A percentile compares a stretch with the other conserved stretches of the same genome.
Conservation (phyloP, 30 jellyfish, hydroid and myxozoan genomes). For the Mastigias papua region DNA sequence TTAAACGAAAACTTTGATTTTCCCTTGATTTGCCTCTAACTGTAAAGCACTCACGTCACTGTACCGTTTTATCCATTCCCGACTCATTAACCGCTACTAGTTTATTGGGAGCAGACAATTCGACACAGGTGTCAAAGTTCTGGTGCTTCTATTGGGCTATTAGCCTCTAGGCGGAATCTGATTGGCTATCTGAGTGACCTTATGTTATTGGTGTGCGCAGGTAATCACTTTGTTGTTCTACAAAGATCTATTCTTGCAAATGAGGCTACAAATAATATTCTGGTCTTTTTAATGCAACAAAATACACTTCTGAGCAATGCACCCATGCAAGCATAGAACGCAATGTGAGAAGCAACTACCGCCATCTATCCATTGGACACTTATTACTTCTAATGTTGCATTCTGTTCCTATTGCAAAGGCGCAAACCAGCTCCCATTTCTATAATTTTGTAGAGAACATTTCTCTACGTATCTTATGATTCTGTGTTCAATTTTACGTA, state of each 20-base stretch:
- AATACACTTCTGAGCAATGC: neutral
- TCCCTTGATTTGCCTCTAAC: constrained; percentile 27
- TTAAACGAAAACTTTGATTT: neutral
- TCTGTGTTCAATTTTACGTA: too few species aligned
- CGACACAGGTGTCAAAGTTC: constrained; percentile 78
- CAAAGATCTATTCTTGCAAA: constrained; percentile 9
- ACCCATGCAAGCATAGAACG: neutral
- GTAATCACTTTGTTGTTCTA: constrained; percentile 42
- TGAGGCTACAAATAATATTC: neutral
- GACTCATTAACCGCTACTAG: constrained; percentile 62
- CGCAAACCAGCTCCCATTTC: too few species aligned
- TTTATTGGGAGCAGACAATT: constrained; percentile 66
- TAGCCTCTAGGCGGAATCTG: constrained; percentile 51
- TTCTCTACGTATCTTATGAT: too few species aligned
- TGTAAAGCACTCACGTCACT: constrained; percentile 66
- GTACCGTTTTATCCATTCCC: constrained; percentile 35
- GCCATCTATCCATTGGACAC: neutral
- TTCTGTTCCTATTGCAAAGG: too few species aligned
- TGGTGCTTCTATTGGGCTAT: constrained; percentile 83
- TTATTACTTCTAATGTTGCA: neutral
- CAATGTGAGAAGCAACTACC: neutral
- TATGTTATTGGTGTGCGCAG: constrained; percentile 83
- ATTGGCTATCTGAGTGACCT: constrained; percentile 79
- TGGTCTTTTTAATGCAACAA: neutral
- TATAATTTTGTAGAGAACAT: too few species aligned